Evolutionary conservation across 2,113 vertebrate species (phyloP), one percentile per base, ranked within the genome.

Genomic region (Entosphenus tridentatus): DNA sequence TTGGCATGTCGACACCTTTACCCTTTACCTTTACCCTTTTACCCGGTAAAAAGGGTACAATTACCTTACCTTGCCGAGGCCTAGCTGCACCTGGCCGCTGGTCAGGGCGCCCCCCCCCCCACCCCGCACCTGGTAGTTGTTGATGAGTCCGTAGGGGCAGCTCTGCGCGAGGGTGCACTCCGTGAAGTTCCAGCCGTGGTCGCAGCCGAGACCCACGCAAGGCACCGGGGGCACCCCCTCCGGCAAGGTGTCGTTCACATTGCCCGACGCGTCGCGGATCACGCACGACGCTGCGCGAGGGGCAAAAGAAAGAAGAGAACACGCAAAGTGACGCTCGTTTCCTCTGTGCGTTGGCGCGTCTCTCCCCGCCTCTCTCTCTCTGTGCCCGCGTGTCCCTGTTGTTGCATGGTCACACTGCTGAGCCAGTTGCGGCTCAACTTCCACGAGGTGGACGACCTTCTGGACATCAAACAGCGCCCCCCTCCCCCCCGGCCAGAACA

Each of bases 351-450:
- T 39, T 39, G 39, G 39, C 39, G 39, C 39, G 39, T 39, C 6
- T 39, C 39, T 39, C 39, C 1, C 39, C 39, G 6, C 6, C 39
- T 39, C 39, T 7, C 39, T 39, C 21, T 39, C 39, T 39, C 1
- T 39, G 39, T 39, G 39, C 39, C 39, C 39, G 39, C 39, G 39
- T 39, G 39, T 39, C 39, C 39, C 39, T 39, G 39, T 7, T 39
- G 2, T 73, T 96, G 90, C 77, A 83, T 95, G 14, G 73, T 88
- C 67, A 81, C 82, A 55, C 80, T 98, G 70, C 80, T 96, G 74
- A 84, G 81, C 79, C 93, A 86, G 75, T 95, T 96, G 72, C 87
- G 90, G 54, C 82, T 96, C 0, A 83, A 86, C 70, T 95, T 98
- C 78, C 83, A 88, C 0, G 86, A 95, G 56, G 85, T 98, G 14